phyloP scores from a whole-genome alignment of 2,113 vertebrate genomes.

The Zosterops pallidus region DNA sequence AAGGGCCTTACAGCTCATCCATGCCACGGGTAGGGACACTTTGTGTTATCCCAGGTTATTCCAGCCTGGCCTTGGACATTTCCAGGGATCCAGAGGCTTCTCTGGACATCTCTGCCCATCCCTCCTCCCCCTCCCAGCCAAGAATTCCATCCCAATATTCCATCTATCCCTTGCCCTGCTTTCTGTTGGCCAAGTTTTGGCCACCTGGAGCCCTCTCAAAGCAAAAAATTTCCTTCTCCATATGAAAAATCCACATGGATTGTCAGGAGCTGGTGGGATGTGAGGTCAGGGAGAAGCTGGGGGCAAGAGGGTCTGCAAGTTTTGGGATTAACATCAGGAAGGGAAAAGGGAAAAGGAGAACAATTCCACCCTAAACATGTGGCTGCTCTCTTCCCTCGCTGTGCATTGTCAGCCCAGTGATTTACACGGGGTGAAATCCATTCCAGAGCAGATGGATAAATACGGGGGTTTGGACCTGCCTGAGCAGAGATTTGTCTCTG shows the following conservation, averaged over 20 bases:
- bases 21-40: not conserved
- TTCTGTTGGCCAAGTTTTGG: not conserved
- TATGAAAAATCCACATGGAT: not conserved
- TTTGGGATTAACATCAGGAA: not conserved
- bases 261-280: not conserved
- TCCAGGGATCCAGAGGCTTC: not conserved
- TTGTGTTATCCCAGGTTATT: not conserved
- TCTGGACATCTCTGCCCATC: not conserved
- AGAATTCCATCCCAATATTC: not conserved
- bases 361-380: too few relatives aligned
- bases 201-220: not conserved
- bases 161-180: not conserved
- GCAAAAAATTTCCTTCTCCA: not conserved
- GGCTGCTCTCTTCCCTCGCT: not conserved
- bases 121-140: not conserved
- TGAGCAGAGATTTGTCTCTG: not conserved
- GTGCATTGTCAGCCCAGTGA: not conserved
- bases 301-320: not conserved
- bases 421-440: not conserved
- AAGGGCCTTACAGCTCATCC: not conserved
- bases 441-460: slow-evolving; percentile 15
- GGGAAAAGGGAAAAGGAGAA: not conserved
- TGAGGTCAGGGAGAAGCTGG: not conserved
- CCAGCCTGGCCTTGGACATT: not conserved
- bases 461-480: not conserved